Base-by-base conservation (phyloP, 2,888 invertebrate species). In the Salticus scenicus region DNA sequence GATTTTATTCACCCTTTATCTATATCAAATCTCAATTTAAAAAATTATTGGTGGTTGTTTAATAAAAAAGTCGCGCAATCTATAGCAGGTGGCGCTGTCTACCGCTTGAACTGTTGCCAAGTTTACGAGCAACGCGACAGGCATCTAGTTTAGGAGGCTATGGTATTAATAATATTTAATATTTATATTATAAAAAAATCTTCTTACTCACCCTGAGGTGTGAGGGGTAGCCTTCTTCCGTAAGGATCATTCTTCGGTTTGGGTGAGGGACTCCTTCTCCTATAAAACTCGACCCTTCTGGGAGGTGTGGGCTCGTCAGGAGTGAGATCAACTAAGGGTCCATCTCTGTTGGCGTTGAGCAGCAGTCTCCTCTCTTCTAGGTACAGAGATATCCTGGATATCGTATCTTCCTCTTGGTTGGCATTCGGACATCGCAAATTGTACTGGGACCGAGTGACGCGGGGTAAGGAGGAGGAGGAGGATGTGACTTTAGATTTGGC, bases 161-260 rank as follows among this genome's bases (percentile, higher is more conserved):
- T n/a, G n/a, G n/a, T n/a, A n/a, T n/a, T n/a, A n/a, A n/a, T n/a
- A n/a, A n/a, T n/a, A n/a, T n/a, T n/a, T n/a, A n/a, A n/a, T n/a
- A n/a, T n/a, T n/a, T n/a, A n/a, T n/a, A n/a, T n/a, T n/a, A n/a
- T n/a, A n/a, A n/a, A n/a, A n/a, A n/a, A n/a, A n/a, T n/a, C n/a
- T n/a, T n/a, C n/a, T n/a, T n/a, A 17, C 64, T 90, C 89, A 94
- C 94, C 94, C 89, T 93, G 92, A 33, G 94, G 93, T 5, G 93
- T 93, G 89, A 94, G 92, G 0, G 93, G 93, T 69, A 93, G 91
- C 73, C 92, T 90, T 67, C 91, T 91, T 4, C 92, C 92, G 88
- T 91, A 91, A 41, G 91, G 90, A 88, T 92, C 92, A 14, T 77
- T 76, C 57, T 76, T 85, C 14, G 78, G 78, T 24, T 85, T 85